phyloP scores from a whole-genome alignment of 2,888 invertebrate genomes.

The Alcis repandata region DNA sequence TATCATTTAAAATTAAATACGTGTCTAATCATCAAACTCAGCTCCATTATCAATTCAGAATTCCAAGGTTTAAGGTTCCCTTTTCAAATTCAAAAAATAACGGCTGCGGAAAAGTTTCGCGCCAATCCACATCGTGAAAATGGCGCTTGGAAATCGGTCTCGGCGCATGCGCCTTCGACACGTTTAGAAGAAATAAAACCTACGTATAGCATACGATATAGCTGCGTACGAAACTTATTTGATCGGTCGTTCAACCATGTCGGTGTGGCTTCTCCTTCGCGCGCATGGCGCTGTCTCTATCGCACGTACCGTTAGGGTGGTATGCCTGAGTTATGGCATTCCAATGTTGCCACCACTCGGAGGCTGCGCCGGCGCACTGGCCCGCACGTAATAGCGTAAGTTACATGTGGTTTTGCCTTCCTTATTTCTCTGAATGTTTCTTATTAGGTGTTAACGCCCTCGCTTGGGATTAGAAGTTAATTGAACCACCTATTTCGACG shows the following conservation, averaged over 20 bases:
- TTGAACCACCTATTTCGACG: slow-evolving; percentile 52
- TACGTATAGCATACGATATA: slow-evolving; percentile 80
- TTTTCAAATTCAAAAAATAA: slow-evolving; percentile 35
- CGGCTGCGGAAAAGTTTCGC: slow-evolving; percentile 52
- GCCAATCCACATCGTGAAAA: slow-evolving; percentile 59
- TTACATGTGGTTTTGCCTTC: slow-evolving; percentile 74
- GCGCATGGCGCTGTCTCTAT: slow-evolving; percentile 65
- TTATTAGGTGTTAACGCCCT: slow-evolving; percentile 71
- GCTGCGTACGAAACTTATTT: slow-evolving; percentile 84
- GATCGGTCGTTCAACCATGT: slow-evolving; percentile 86
- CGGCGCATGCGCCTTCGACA: slow-evolving; percentile 71
- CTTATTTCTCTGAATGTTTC: slow-evolving; percentile 62
- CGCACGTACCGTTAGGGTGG: slow-evolving; percentile 83
- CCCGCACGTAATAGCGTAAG: slow-evolving; percentile 64
- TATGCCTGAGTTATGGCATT: slow-evolving; percentile 85
- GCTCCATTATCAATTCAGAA: background rate
- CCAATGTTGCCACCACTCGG: slow-evolving; percentile 81
- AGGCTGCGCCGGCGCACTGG: slow-evolving; percentile 71
- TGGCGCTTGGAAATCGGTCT: slow-evolving; percentile 70
- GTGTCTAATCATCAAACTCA: background rate
- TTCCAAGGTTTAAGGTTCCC: background rate
- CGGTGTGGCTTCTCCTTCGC: slow-evolving; percentile 64
- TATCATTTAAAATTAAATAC: background rate
- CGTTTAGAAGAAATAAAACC: slow-evolving; percentile 82
- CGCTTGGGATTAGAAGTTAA: slow-evolving; percentile 65